A percentile compares a stretch with the other conserved stretches of the same genome.
Evolutionary conservation across 2,888 invertebrate genomes (phyloP).

Genomic region (Deilephila porcellus): DNA sequence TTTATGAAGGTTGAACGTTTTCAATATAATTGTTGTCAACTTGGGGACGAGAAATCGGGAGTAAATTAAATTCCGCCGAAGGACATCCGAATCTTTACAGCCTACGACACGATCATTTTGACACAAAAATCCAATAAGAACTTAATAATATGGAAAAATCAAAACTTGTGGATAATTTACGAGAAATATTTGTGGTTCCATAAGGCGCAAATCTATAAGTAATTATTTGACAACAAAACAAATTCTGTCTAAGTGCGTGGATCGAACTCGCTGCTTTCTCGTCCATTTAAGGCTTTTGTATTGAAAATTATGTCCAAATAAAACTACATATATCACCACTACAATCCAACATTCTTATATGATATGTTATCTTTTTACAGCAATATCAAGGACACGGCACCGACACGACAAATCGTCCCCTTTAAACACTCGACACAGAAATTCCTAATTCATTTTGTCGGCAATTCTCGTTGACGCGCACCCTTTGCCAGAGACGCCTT

Average conservation of each 20-base stretch:
- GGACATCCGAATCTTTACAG: conserved; percentile 35
- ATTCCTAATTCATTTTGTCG: conserved; percentile 30
- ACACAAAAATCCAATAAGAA: not conserved
- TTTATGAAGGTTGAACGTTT: conserved; percentile 53
- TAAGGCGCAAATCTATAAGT: too few relatives aligned
- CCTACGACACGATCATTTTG: conserved; percentile 29
- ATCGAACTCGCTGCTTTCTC: too few relatives aligned
- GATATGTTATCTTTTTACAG: not conserved
- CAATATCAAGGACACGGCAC: not conserved
- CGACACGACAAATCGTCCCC: conserved; percentile 3
- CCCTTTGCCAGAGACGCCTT: conserved; percentile 33
- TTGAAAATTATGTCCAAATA: too few relatives aligned
- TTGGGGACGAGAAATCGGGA: conserved; percentile 42
- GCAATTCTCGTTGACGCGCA: conserved; percentile 32
- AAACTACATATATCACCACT: too few relatives aligned
- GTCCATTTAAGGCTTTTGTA: too few relatives aligned
- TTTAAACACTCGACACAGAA: not conserved
- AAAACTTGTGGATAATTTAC: too few relatives aligned
- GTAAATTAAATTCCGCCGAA: conserved; percentile 53
- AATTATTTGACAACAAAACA: too few relatives aligned
- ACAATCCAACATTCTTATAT: too few relatives aligned
- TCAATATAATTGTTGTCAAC: conserved; percentile 57
- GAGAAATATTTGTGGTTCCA: too few relatives aligned
- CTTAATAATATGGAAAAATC: too few relatives aligned
- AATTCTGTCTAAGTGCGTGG: too few relatives aligned